phyloP scores from a whole-genome alignment of 92 coral and sea anemone genomes.

The Blastomussa wellsi region DNA sequence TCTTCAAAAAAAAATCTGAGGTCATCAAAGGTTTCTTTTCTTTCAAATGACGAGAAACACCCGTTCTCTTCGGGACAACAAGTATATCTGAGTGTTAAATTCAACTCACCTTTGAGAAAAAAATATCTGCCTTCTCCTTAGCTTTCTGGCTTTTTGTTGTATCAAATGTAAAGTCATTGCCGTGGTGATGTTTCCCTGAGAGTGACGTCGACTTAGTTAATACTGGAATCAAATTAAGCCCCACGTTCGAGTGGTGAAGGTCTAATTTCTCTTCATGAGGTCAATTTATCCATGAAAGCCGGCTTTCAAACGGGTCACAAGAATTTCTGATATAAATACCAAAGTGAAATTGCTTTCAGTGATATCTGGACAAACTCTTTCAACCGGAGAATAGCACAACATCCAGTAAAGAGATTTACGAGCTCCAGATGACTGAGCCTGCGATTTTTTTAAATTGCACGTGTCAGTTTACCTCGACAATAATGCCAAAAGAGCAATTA shows the following conservation, averaged over 20 bases:
- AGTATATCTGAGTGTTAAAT: background rate
- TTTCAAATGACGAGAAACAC: too few relatives aligned
- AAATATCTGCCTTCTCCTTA: background rate
- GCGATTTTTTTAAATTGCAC: background rate
- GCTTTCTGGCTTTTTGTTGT: background rate
- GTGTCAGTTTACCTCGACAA: too few relatives aligned
- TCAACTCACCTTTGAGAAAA: slow-evolving; percentile 15
- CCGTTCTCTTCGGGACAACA: background rate
- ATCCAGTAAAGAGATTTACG: background rate
- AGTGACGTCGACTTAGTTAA: background rate
- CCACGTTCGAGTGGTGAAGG: background rate
- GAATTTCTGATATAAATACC: background rate
- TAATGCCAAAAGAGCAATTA: background rate
- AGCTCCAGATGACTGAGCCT: background rate
- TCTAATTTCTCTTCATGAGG: background rate
- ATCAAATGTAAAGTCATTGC: background rate
- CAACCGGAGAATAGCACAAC: background rate
- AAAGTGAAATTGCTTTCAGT: background rate
- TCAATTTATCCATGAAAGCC: background rate
- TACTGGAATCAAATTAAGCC: background rate
- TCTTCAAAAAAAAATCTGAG: too few relatives aligned
- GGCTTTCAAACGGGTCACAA: background rate
- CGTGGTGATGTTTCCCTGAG: background rate
- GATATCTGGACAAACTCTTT: background rate
- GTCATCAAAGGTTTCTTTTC: too few relatives aligned